phyloP scores from a whole-genome alignment of 1,140 invertebrate genomes.

The Spodoptera litura region DNA sequence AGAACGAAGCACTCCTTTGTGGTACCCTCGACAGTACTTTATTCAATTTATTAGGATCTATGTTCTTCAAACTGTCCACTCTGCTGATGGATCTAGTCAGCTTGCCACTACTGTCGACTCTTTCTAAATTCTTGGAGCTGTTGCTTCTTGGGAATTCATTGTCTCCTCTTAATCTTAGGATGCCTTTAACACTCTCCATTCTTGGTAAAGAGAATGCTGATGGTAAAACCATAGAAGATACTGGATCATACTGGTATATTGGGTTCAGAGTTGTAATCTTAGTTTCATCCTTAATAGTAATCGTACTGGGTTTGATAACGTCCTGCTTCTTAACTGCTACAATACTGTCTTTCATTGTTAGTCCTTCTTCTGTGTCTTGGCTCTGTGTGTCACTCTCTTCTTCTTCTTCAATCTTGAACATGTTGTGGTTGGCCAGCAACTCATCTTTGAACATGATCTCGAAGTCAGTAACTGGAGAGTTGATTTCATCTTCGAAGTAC shows the following conservation, averaged over 20 bases:
- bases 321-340: slow-evolving; percentile 78
- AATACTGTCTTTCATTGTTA: slow-evolving; percentile 67
- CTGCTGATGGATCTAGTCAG: slow-evolving; percentile 68
- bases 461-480: slow-evolving; percentile 83
- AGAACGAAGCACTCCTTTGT: slow-evolving; percentile 83
- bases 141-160: slow-evolving; percentile 65
- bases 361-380: slow-evolving; percentile 78
- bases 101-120: slow-evolving; percentile 71
- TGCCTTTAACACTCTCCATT: slow-evolving; percentile 82
- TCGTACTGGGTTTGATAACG: slow-evolving; percentile 77
- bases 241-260: slow-evolving; percentile 78
- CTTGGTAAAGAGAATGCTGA: slow-evolving; percentile 73
- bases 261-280: slow-evolving; percentile 74
- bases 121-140: slow-evolving; percentile 73
- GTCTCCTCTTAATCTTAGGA: slow-evolving; percentile 64
- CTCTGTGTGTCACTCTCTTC: slow-evolving; percentile 76
- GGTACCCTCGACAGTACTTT: slow-evolving; percentile 81
- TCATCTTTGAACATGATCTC: slow-evolving; percentile 86
- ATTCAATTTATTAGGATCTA: slow-evolving; percentile 80
- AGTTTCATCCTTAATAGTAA: slow-evolving; percentile 77
- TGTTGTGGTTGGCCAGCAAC: slow-evolving; percentile 73
- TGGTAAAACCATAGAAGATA: slow-evolving; percentile 68
- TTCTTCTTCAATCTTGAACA: slow-evolving; percentile 85
- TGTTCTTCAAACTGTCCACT: slow-evolving; percentile 81
- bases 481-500: slow-evolving; percentile 81